A percentile compares a stretch with the other conserved stretches of the same genome.
These are phyloP conservation scores for Thera britannica DNA, from an alignment of 2,888 invertebrate species.

Conservation along the genomic window DNA sequence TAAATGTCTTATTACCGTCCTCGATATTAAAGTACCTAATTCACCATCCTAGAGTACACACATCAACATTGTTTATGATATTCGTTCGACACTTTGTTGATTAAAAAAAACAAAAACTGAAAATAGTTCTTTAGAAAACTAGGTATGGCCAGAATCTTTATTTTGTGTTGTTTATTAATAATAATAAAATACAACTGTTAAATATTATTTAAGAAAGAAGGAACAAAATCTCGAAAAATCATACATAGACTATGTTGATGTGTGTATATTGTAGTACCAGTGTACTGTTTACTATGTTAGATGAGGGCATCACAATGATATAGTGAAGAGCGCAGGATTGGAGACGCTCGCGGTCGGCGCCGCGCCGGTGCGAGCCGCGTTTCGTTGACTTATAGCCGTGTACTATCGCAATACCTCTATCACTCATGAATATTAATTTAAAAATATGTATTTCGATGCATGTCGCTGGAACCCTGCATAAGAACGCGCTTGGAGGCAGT, in stretches of 20 bases:
- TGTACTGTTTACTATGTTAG: slow-evolving; percentile 34
- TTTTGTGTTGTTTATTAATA: too few relatives aligned
- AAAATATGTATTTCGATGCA: slow-evolving; percentile 68
- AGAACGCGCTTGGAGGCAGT: slow-evolving; percentile 67
- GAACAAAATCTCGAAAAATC: too few relatives aligned
- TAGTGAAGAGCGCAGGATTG: slow-evolving; percentile 49
- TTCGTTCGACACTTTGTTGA: too few relatives aligned
- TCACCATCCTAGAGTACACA: too few relatives aligned
- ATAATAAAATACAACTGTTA: too few relatives aligned
- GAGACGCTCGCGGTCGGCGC: slow-evolving; percentile 50
- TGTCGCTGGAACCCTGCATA: slow-evolving; percentile 61
- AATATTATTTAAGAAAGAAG: too few relatives aligned
- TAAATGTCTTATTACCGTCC: too few relatives aligned
- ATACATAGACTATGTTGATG: not conserved
- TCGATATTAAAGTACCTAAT: too few relatives aligned
- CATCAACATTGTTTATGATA: too few relatives aligned
- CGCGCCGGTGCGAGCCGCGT: slow-evolving; percentile 62
- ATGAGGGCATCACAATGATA: slow-evolving; percentile 55
- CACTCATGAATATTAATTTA: slow-evolving; percentile 83
- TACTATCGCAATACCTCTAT: slow-evolving; percentile 81
- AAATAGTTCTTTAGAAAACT: too few relatives aligned
- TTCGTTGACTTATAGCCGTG: slow-evolving; percentile 80
- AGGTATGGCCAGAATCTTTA: too few relatives aligned
- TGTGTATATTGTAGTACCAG: slow-evolving; percentile 8
- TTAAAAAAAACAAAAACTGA: too few relatives aligned